Percentiles rank a stretch among this genome's conserved stretches.
These are phyloP conservation scores for Berghia stephanieae DNA, from an alignment of 1,140 invertebrate species.

Conservation along the genomic window DNA sequence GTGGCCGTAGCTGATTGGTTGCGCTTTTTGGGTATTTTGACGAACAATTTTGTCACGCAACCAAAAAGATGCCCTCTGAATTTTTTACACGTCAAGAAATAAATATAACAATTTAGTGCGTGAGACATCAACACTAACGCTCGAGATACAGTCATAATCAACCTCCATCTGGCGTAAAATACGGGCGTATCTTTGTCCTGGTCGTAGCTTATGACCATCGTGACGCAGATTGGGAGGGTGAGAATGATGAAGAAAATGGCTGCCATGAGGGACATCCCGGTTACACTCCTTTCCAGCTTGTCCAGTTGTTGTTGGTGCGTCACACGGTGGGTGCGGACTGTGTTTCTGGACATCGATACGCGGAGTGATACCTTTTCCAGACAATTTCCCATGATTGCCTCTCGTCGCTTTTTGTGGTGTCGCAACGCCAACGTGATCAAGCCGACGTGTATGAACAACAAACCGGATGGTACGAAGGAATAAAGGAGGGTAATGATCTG, in stretches of 20 bases:
- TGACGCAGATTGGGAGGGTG: conserved; percentile 23
- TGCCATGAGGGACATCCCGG: conserved; percentile 34
- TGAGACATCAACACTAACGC: too few relatives aligned
- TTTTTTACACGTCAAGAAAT: too few relatives aligned
- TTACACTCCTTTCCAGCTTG: conserved; percentile 20
- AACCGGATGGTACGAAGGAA: background rate
- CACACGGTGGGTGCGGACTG: background rate
- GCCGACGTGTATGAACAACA: background rate
- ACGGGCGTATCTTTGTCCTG: too few relatives aligned
- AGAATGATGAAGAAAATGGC: conserved; percentile 33
- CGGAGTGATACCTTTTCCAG: too few relatives aligned
- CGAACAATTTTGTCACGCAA: too few relatives aligned
- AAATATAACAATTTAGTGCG: too few relatives aligned
- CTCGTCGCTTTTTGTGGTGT: background rate
- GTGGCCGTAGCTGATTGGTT: too few relatives aligned
- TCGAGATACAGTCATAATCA: too few relatives aligned
- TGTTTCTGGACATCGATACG: background rate
- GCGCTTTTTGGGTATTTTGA: too few relatives aligned
- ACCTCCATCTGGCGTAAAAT: too few relatives aligned
- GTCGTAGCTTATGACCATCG: conserved; percentile 5
- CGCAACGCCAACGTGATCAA: conserved; percentile 10
- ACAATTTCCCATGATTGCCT: background rate
- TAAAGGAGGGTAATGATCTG: background rate
- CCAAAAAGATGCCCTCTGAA: too few relatives aligned
- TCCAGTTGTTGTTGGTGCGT: background rate